Conservation (phyloP, 2,113 vertebrate genomes). For the Puma concolor region DNA sequence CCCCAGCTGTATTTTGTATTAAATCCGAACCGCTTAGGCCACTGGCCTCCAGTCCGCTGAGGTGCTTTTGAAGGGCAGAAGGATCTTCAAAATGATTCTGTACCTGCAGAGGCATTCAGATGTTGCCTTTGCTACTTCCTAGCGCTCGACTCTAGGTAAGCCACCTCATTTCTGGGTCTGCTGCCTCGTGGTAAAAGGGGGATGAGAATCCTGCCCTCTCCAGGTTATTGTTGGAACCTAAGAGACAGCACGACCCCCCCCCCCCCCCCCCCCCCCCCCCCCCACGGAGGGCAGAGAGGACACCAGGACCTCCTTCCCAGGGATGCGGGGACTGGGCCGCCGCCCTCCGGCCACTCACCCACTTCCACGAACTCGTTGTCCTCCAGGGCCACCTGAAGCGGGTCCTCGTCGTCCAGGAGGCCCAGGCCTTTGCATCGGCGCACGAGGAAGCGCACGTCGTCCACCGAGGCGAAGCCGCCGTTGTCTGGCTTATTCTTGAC, state of each 20-base stretch:
- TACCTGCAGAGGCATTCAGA: not conserved
- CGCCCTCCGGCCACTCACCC: slow-evolving; percentile 86
- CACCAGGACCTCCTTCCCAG: not conserved
- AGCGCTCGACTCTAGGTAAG: not conserved
- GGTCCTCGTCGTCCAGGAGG: slow-evolving; percentile 93
- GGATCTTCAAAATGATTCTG: not conserved
- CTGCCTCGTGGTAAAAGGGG: fast-evolving
- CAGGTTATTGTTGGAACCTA: not conserved
- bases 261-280: no score
- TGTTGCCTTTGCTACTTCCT: not conserved
- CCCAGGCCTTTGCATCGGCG: slow-evolving; percentile 95
- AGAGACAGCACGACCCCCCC: no score
- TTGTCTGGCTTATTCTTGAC: slow-evolving; percentile 97
- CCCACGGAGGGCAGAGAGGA: fast-evolving
- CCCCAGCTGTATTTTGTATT: not conserved
- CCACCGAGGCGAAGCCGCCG: slow-evolving; percentile 89
- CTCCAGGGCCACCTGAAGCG: slow-evolving; percentile 92
- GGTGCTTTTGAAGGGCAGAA: not conserved
- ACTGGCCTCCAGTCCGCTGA: not conserved
- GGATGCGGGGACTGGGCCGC: not conserved
- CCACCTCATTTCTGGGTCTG: not conserved
- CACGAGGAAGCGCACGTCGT: slow-evolving; percentile 89
- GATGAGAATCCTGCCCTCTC: not conserved
- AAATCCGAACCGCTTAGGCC: not conserved
- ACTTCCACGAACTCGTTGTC: slow-evolving; percentile 99